Percentiles rank a stretch among this genome's conserved stretches.
Conservation (phyloP, 2,888 invertebrate species). For the Alviniconcha strummeri region DNA sequence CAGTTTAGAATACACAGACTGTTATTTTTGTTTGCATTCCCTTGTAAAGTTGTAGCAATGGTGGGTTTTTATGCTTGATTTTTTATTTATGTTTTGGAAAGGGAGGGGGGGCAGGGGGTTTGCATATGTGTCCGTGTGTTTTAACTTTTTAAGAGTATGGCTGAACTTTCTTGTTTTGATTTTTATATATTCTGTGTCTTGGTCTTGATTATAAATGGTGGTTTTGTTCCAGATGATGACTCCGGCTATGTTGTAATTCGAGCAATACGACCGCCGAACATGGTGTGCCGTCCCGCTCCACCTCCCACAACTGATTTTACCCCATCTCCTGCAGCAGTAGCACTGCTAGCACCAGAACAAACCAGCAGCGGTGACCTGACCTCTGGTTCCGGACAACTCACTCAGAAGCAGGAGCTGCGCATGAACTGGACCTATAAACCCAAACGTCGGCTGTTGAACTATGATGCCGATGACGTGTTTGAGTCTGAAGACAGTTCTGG, state of each 20-base stretch:
- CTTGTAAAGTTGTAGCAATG: too few relatives aligned
- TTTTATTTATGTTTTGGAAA: too few relatives aligned
- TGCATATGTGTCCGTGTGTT: too few relatives aligned
- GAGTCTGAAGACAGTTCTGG: slow-evolving; percentile 65
- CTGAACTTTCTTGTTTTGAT: too few relatives aligned
- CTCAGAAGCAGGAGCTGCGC: slow-evolving; percentile 34
- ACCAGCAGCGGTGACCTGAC: background rate
- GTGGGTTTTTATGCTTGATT: too few relatives aligned
- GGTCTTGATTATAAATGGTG: too few relatives aligned
- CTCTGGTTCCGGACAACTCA: background rate
- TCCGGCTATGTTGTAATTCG: slow-evolving; percentile 60
- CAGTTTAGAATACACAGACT: too few relatives aligned
- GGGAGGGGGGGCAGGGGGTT: too few relatives aligned
- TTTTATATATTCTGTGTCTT: too few relatives aligned
- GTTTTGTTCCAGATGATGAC: slow-evolving; percentile 54
- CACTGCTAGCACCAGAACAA: slow-evolving; percentile 10
- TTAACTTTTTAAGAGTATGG: too few relatives aligned
- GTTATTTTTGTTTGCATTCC: too few relatives aligned
- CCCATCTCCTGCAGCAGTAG: slow-evolving; percentile 10
- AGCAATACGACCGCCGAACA: slow-evolving; percentile 37
- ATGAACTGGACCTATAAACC: slow-evolving; percentile 53
- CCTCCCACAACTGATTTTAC: background rate
- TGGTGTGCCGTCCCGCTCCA: background rate
- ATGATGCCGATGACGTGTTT: slow-evolving; percentile 67
- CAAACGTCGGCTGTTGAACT: slow-evolving; percentile 59